Evolutionary conservation across 92 coral and sea anemone species (phyloP).

Genomic region (Siderastrea radians): DNA sequence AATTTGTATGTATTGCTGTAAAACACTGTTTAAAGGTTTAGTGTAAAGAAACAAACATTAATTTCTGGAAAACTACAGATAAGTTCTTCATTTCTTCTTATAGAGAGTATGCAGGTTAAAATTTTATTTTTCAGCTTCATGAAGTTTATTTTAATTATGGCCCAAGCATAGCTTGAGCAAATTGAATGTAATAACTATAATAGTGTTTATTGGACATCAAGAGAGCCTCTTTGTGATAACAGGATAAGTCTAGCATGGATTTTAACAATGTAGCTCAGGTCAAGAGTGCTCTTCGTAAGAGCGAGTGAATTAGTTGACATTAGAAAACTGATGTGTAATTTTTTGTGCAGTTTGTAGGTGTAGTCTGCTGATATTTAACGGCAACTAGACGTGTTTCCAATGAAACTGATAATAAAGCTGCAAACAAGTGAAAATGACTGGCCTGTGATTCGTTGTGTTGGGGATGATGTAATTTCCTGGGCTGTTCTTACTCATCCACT

Average conservation of each 20-base stretch:
- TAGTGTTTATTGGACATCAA: too few relatives aligned
- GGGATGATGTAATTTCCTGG: background rate
- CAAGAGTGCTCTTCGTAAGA: constrained; percentile 87
- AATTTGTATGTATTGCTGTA: too few relatives aligned
- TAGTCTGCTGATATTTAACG: background rate
- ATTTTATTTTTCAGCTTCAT: too few relatives aligned
- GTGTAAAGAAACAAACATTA: too few relatives aligned
- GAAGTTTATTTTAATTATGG: too few relatives aligned
- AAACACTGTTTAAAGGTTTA: too few relatives aligned
- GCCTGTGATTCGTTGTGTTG: background rate
- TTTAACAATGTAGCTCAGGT: constrained; percentile 14
- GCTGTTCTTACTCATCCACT: background rate
- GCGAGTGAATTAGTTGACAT: constrained; percentile 45
- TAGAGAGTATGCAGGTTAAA: too few relatives aligned
- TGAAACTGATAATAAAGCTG: constrained; percentile 28
- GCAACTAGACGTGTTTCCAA: constrained; percentile 15
- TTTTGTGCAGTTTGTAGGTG: constrained; percentile 20
- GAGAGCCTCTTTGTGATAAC: background rate
- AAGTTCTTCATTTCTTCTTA: too few relatives aligned
- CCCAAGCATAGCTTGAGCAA: too few relatives aligned
- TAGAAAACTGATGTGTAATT: constrained; percentile 32
- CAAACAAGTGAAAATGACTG: background rate
- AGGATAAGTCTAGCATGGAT: background rate
- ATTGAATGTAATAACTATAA: background rate
- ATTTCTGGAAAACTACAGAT: too few relatives aligned